A percentile compares a stretch with the other conserved stretches of the same genome.
Conservation (phyloP, 2,888 invertebrate genomes). For the Clunio marinus region DNA sequence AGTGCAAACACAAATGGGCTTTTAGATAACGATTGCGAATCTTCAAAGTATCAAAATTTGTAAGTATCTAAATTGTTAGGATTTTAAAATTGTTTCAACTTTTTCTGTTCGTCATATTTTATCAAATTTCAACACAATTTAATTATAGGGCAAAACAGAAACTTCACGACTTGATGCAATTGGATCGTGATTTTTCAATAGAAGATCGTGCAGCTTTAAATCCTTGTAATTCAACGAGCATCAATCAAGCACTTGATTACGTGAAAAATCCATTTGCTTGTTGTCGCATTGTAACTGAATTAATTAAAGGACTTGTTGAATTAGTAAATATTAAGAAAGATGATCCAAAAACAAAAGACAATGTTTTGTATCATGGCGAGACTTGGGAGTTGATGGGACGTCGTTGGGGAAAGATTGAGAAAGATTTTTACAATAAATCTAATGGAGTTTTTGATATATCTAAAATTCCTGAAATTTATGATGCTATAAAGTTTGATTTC, state of each 20-base stretch:
- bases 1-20: slow-evolving; percentile 98
- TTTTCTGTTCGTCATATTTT: slow-evolving; percentile 6
- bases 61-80: slow-evolving; percentile 54
- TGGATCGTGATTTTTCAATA: slow-evolving; percentile 77
- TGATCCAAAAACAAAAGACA: slow-evolving; percentile 87
- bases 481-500: slow-evolving; percentile 97
- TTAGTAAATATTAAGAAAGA: slow-evolving; percentile 82
- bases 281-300: slow-evolving; percentile 82
- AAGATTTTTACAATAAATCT: slow-evolving; percentile 93
- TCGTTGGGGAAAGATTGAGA: slow-evolving; percentile 96
- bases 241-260: slow-evolving; percentile 85
- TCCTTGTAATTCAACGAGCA: slow-evolving; percentile 88
- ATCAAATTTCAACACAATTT: slow-evolving; percentile 6
- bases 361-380: slow-evolving; percentile 94
- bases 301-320: slow-evolving; percentile 81
- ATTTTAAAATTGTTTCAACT: background rate
- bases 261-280: slow-evolving; percentile 94
- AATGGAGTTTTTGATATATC: slow-evolving; percentile 90
- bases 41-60: slow-evolving; percentile 92
- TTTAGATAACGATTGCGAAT: slow-evolving; percentile 96
- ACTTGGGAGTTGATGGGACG: slow-evolving; percentile 98
- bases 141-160: slow-evolving; percentile 84
- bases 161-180: slow-evolving; percentile 85
- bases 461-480: slow-evolving; percentile 98
- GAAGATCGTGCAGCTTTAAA: slow-evolving; percentile 85